Percentiles rank a stretch among this genome's conserved stretches.
Conservation (phyloP, 2,797 vertebrate species). For the Myotis findleyi region DNA sequence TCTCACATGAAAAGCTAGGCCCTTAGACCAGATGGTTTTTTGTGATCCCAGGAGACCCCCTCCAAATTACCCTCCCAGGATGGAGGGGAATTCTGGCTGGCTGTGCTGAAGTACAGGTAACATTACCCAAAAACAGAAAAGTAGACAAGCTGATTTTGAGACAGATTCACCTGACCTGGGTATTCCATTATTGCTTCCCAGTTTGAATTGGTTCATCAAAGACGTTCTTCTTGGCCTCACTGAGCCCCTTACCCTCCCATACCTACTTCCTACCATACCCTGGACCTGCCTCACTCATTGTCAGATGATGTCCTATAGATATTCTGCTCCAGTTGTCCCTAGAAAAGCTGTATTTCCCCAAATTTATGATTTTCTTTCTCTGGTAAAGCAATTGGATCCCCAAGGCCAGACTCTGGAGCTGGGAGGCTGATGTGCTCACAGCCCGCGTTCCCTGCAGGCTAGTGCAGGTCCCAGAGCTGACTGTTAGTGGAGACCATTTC, state of each 20-base stretch:
- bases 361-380: conserved; percentile 8
- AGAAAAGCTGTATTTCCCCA: not conserved
- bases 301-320: not conserved
- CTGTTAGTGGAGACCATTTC: conserved; percentile 40
- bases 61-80: not conserved
- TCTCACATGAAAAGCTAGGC: not conserved
- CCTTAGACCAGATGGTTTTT: not conserved
- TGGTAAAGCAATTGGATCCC: conserved; percentile 19
- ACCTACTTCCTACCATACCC: not conserved
- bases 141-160: not conserved
- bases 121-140: not conserved
- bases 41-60: not conserved
- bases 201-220: not conserved
- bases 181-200: not conserved
- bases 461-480: not conserved
- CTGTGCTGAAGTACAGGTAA: not conserved
- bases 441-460: not conserved
- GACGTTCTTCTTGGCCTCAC: not conserved
- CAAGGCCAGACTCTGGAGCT: not conserved
- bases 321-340: not conserved
- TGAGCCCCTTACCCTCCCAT: not conserved
- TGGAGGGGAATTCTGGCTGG: not conserved
- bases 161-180: not conserved
- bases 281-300: not conserved
- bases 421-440: not conserved